Base-by-base conservation (phyloP, 2,888 invertebrate genomes). In the Caenorhabditis macrosperma region DNA sequence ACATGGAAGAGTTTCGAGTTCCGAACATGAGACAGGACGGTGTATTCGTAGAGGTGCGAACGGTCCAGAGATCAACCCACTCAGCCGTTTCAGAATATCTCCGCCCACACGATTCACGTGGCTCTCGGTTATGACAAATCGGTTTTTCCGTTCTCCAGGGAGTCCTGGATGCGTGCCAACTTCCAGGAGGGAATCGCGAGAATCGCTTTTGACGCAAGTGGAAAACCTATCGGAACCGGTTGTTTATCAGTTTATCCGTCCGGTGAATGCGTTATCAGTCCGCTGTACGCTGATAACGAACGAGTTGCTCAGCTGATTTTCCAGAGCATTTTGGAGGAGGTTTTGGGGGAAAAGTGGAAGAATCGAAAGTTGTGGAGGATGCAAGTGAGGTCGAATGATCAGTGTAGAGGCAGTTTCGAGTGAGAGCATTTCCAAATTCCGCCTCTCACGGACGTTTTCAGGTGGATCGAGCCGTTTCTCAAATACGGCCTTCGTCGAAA, bases 321-420 rank as follows among this genome's bases (percentile, higher is more conserved):
- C 46, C 22, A 15, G 54, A 64, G 63, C 33, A 72, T 72, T 30
- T 28, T 72, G 10, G 52, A 75, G 24, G 66, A 66, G 24, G 10
- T 60, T 7, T 10, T 24, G 17, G 4, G 3, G 28, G 28, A 17
- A 9, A 63, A 63, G 1, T 10, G 35, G 9, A n/a, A n/a, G n/a
- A n/a, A n/a, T n/a, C n/a, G n/a, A n/a, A 44, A 44, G 12, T n/a
- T 72, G 24, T 57, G 72, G 72, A 67, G 72, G 41, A 54, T 78
- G 22, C 50, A 74, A 55, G 57, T 74, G 12, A 57, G 74, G 28
- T 74, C 74, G 5, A 74, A 74, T 66, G 64, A 74, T 52, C 74
- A 74, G 57, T 74, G 74, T 12, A 33, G 44, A 20, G 28, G 33
- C 1, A 72, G 71, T 46, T 71, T 30, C 24, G 33, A 61, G 71